Evolutionary conservation across 2,888 invertebrate genomes (phyloP), one percentile per base, ranked within the genome.

Genomic region (Acrobasis repandana): DNA sequence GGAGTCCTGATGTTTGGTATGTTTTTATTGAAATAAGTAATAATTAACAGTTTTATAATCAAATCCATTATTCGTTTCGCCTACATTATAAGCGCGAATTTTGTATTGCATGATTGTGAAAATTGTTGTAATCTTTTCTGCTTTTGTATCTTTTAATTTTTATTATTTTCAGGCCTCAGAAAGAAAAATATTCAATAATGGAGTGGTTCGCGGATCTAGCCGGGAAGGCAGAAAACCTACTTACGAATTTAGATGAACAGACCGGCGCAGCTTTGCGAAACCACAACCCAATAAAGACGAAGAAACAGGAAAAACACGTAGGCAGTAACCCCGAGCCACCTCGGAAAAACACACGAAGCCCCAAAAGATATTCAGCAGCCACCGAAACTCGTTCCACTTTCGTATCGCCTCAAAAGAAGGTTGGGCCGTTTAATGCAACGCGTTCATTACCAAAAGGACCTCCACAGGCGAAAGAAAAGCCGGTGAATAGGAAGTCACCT

Each of bases 171-270:
- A 58, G 58, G 58, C 16, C 58, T 34, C 34, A 48, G 20, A 4
- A 49, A 18, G 15, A 9, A 16, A 9, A 15, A 28, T 28, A 28
- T 28, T 28, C 28, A 18, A 38, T 16, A 80, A 96, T 96, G 95
- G 94, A 96, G 67, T 96, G 96, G 96, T 93, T 96, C 62, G 91
- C 94, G 64, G 95, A 94, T 64, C 88, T 96, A 61, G 96, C 96
- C 63, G 95, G 95, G 34, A 95, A 94, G 80, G 96, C 96, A 14
- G 96, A 96, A 77, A 93, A 93, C 74, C 93, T 96, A 63, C 90
- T 97, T 18, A 96, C 95, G 74, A 95, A 95, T 75, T 83, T 96
- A 28, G 96, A 96, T 73, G 94, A 96, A 74, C 94, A 95, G 79
- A 96, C 96, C 28, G 96, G 95, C 0, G 93, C 88, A 18, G 96